A percentile compares a stretch with the other conserved stretches of the same genome.
These are phyloP conservation scores for Canis aureus DNA, from an alignment of 2,113 vertebrate species.

Conservation along the genomic window DNA sequence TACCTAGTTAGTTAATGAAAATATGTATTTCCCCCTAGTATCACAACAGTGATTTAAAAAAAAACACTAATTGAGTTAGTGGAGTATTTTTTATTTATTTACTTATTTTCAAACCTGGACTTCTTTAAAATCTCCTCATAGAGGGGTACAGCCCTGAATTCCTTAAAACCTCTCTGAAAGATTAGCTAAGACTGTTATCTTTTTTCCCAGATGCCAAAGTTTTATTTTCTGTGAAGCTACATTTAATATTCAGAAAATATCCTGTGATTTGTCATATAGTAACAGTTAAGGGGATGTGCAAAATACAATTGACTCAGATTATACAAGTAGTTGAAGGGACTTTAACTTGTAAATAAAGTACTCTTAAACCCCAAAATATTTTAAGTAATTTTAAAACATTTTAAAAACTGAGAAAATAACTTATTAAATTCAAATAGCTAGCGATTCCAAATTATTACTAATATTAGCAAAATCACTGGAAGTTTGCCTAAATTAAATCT, in stretches of 20 bases:
- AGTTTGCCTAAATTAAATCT: neutral
- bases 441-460: neutral
- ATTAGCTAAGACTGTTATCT: neutral
- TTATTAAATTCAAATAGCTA: neutral
- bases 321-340: neutral
- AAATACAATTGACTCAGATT: neutral
- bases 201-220: neutral
- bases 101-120: neutral
- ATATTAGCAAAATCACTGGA: neutral
- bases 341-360: neutral
- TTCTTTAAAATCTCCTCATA: neutral
- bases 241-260: constrained; percentile 43
- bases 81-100: neutral
- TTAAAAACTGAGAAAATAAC: neutral
- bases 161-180: constrained; percentile 15
- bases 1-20: neutral
- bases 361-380: neutral
- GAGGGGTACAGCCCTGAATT: neutral
- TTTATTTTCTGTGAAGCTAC: neutral
- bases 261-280: neutral
- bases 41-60: neutral
- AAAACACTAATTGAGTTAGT: neutral
- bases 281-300: neutral
- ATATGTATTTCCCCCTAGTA: neutral
- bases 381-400: neutral